phyloP scores from a whole-genome alignment of 1,140 invertebrate species.

The Drosophila pachea region DNA sequence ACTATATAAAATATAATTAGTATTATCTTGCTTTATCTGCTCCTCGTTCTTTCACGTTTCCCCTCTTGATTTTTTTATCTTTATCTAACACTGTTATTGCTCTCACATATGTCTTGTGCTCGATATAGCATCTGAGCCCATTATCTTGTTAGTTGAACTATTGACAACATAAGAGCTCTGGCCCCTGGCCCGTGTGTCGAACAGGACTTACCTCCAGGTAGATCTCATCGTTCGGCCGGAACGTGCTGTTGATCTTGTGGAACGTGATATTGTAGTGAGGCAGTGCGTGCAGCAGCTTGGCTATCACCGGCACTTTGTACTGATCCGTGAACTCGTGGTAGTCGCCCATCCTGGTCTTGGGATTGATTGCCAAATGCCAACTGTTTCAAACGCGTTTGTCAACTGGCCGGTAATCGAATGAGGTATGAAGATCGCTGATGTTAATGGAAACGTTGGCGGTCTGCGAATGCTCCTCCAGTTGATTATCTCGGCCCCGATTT shows the following conservation, averaged over 20 bases:
- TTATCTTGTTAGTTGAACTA: too few relatives aligned
- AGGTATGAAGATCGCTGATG: not conserved
- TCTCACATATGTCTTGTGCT: too few relatives aligned
- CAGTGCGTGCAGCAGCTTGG: constrained; percentile 90
- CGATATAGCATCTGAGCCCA: too few relatives aligned
- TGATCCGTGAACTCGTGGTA: constrained; percentile 82
- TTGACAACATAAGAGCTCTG: too few relatives aligned
- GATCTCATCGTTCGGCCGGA: constrained; percentile 91
- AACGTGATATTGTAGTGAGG: constrained; percentile 93
- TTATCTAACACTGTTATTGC: too few relatives aligned
- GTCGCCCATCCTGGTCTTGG: constrained; percentile 67
- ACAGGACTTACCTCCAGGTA: constrained; percentile 92
- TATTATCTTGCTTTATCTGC: too few relatives aligned
- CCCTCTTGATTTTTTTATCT: too few relatives aligned
- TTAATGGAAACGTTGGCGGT: not conserved
- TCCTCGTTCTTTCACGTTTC: too few relatives aligned
- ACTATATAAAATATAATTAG: too few relatives aligned
- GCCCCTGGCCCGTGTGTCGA: too few relatives aligned
- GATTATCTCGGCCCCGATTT: not conserved
- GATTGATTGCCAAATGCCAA: constrained; percentile 15
- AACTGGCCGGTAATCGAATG: not conserved
- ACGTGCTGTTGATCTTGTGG: constrained; percentile 92
- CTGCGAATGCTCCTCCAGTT: constrained; percentile 27
- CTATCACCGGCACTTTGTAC: constrained; percentile 89
- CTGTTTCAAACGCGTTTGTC: constrained; percentile 10